These are phyloP conservation scores for Rotaria socialis DNA, from an alignment of 2,888 invertebrate species.

Conservation along the genomic window DNA sequence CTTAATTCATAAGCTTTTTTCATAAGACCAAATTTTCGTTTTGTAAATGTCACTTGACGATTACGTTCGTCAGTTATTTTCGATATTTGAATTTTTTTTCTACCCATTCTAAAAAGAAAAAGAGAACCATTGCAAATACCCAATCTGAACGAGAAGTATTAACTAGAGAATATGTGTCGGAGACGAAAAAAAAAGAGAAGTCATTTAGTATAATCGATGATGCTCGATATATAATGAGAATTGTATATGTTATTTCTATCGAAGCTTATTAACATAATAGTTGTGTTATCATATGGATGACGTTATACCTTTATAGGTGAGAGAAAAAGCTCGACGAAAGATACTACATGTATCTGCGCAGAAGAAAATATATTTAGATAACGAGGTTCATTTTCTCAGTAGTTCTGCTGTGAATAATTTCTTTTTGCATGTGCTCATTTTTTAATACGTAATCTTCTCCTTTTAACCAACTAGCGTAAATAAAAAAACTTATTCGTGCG, in stretches of 20 bases:
- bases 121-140: too few relatives aligned
- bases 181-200: not conserved
- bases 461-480: not conserved
- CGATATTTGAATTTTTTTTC: conserved; percentile 99
- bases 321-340: too few relatives aligned
- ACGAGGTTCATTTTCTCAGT: not conserved
- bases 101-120: conserved; percentile 72
- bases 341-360: not conserved
- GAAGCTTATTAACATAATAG: not conserved
- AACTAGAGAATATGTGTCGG: too few relatives aligned
- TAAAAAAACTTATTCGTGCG: conserved; percentile 2
- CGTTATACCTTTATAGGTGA: too few relatives aligned
- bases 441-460: not conserved
- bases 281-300: not conserved
- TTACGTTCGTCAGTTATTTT: conserved; percentile 47
- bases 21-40: conserved; percentile 96
- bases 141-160: too few relatives aligned
- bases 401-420: not conserved
- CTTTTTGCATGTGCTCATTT: not conserved
- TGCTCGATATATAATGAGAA: not conserved
- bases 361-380: not conserved
- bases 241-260: not conserved
- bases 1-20: conserved; percentile 95
- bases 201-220: not conserved
- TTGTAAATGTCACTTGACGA: conserved; percentile 82